Base-by-base conservation (phyloP, 2,888 invertebrate species). In the Pristionchus arcanus region DNA sequence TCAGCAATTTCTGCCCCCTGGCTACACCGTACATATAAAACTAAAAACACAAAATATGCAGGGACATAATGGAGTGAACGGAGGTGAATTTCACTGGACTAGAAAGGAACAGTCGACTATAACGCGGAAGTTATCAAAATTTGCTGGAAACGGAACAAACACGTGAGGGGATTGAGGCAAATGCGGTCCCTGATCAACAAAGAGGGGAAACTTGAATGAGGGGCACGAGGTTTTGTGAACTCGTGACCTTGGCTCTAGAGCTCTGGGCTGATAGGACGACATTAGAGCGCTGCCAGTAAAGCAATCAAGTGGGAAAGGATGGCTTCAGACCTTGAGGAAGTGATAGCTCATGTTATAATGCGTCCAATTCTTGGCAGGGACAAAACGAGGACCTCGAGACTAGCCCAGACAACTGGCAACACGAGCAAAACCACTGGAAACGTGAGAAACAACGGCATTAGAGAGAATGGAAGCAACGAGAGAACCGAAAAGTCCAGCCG, bases 171-270 rank as follows among this genome's bases (percentile, higher is more conserved):
- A 59, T 59, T 21, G 21, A 59, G 59, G 59, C 59, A 25, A 59
- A 55, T 55, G 55, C 59, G 21, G 19, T 25, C 19, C 59, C 59
- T 25, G 59, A 74, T 31, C 25, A 19, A 74, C 25, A 74, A 19
- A n/a, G 16, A 68, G n/a, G 28, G 28, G 74, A 37, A 74, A 37
- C 25, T 37, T 21, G 74, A 37, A 11, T 2, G 15, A 42, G 77
- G 77, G 77, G 7, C 77, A 77, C 77, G 77, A 77, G 77, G 42
- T 77, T 77, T 77, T 42, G 77, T 9, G 42, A 77, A 77, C 77
- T 77, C 77, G 77, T 77, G 77, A 77, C 77, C 77, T 42, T 49
- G 77, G 77, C 42, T 19, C 42, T 42, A 5, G 42, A 49, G 77
- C 42, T 19, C 42, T 42, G n/a, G 42, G 77, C 37, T 77, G 77